Base-by-base conservation (phyloP, 1,140 invertebrate genomes). In the Phthorimaea operculella region DNA sequence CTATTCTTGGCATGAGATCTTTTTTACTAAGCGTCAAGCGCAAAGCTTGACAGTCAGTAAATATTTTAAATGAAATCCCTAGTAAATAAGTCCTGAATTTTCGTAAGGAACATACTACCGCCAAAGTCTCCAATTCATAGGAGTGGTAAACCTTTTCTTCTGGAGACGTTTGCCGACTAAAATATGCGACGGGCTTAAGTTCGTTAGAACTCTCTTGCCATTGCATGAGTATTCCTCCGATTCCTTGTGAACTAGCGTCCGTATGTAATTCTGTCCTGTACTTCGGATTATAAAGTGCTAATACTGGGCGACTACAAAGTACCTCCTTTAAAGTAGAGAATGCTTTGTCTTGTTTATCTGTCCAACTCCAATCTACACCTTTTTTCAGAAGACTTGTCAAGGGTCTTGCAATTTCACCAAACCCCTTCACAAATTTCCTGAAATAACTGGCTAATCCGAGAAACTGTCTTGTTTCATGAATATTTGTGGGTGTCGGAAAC, bases 381-480 rank as follows among this genome's bases (percentile, higher is more conserved):
- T 16, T 53, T 14, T 45, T 53, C 14, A 18, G 8, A 6, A 53
- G 39, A 12, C 8, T 42, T 12, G 34, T 53, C 7, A 53, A 28
- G 21, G 52, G 52, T 8, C 39, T 11, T 18, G 52, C 52, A 33
- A 53, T 45, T 14, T 18, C 7, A 4, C 18, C 52, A 53, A 53
- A 53, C 4, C 18, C 39, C 18, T 45, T 42, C 4, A 53, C 34
- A 14, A 53, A n/a, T n/a, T n/a, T n/a, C n/a, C n/a, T 44, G 39
- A 53, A 53, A 45, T 44, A 53, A 18, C 52, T 45, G 14, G 17
- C 34, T 44, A 53, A 18, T 18, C 52, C 52, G 9, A 53, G 14
- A 28, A 53, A 53, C 12, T 53, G 52, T 1, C 52, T 18, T 17
- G 33, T 28, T 12, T 42, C 34, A 53, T 53, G 52, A 10, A 53